Base-by-base conservation (phyloP, 1,140 invertebrate genomes). In the Drosophila lini region DNA sequence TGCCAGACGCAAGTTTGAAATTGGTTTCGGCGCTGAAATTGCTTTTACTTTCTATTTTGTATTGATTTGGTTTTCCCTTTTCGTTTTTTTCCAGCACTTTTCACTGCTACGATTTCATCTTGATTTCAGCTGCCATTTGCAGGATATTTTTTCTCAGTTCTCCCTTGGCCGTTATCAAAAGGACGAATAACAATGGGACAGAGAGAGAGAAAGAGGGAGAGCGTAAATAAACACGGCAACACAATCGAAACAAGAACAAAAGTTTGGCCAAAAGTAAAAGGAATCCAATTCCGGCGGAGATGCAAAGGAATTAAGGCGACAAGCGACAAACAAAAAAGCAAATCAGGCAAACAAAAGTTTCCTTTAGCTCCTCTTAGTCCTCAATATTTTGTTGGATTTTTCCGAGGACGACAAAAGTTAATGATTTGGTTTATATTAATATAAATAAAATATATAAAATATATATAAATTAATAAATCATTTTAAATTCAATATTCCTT, bases 51-150 rank as follows among this genome's bases (percentile, higher is more conserved):
- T 62, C 42, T 25, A 31, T 16, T 48, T 48, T 28, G 47, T 48
- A 31, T 48, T 48, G 47, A 28, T 48, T 48, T 25, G 9, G 3
- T 36, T 36, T 44, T 53, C 15, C 16, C 11, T 70, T 53, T 41
- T 67, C 28, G 42, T 28, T 34, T 41, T 41, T 69, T 38, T 40
- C 34, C 42, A 22, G 40, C 34, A 57, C 44, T 64, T 64, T 64
- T 59, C 61, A 80, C 57, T 84, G 41, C 73, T 78, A 62, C 50
- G 81, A 48, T 77, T 84, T 78, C 73, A 59, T 57, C 48, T 42
- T 34, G 44, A 74, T 71, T 69, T 38, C 52, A 64, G 25, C 56
- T 47, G 77, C 60, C 69, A 80, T 52, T 80, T 47, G 57, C 76
- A 73, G 59, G 48, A 55, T 59, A 42, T 50, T 60, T 28, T 38